Conservation (phyloP, 2,113 vertebrate genomes). For the Cyprinus carpio region DNA sequence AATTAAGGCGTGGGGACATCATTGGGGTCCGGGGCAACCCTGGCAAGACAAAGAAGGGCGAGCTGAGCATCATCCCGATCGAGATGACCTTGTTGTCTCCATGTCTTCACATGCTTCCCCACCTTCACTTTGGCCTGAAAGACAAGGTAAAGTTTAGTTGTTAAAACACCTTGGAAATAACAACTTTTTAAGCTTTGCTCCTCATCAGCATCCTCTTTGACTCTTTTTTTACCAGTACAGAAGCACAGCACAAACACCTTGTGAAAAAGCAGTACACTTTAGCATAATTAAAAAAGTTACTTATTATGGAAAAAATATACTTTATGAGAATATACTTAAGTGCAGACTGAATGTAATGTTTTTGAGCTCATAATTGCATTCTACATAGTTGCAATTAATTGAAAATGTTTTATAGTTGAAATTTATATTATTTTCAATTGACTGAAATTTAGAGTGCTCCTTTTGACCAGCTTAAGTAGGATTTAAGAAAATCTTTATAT, state of each 20-base stretch:
- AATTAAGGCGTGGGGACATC: slow-evolving; percentile 92
- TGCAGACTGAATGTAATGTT: neutral
- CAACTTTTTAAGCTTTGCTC: neutral
- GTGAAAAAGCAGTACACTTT: too few species aligned
- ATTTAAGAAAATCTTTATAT: neutral
- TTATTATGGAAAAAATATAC: too few species aligned
- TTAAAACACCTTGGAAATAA: too few species aligned
- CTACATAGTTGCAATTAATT: neutral
- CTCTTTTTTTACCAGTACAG: neutral
- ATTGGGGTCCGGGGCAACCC: slow-evolving; percentile 93
- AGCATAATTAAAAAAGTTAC: too few species aligned
- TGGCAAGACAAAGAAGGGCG: slow-evolving; percentile 96
- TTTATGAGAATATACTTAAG: neutral
- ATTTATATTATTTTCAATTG: neutral
- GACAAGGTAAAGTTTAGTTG: slow-evolving; percentile 84
- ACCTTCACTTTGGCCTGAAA: slow-evolving; percentile 97
- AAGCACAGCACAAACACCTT: neutral
- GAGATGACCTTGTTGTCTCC: slow-evolving; percentile 93
- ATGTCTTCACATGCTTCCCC: slow-evolving; percentile 97
- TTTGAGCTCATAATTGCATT: neutral
- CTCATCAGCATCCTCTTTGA: neutral
- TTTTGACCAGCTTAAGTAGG: neutral
- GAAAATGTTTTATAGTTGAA: neutral
- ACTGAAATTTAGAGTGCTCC: neutral
- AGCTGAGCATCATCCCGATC: slow-evolving; percentile 90